Evolutionary conservation across 2,888 invertebrate genomes (phyloP), one percentile per base, ranked within the genome.

Genomic region (Anaspis maculata): DNA sequence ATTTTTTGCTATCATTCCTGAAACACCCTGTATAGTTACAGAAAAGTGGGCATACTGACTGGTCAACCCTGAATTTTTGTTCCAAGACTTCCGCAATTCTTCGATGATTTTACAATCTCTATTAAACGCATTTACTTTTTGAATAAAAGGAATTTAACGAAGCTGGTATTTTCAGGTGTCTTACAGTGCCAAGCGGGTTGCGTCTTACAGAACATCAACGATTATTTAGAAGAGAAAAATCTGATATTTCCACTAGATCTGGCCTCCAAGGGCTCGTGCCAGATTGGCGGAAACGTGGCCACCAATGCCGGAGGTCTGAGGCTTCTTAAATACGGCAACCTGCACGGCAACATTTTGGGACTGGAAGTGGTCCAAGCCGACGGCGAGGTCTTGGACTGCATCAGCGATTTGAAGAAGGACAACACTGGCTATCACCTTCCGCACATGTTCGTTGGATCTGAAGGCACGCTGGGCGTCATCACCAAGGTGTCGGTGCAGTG

Each of bases 361-460:
- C 58, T 97, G 26, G 94, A 96, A 73, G 92, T 83, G 24, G 96
- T 89, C 4, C 75, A 81, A 63, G 87, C 92, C 1, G 77, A 86
- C 58, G 95, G 95, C 0, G 77, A 83, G 30, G 64, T 97, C 1
- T 62, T 98, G 15, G 83, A 96, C 61, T 81, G 88, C 38, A 72
- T 97, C 59, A 84, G 80, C 36, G 73, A 82, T 1, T 71, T 96
- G 49, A 85, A 91, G 58, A 98, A 98, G 63, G 96, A 98, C 63
- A 98, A 98, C 62, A 96, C 97, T 0, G 97, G 97, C 0, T 94
- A 92, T 60, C 95, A 97, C 59, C 67, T 97, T 50, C 95, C 95
- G 59, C 95, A 98, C 65, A 66, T 97, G 39, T 96, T 98, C 59
- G 89, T 97, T 49, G 98, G 98, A 9, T 91, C 95, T 0, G 98